Evolutionary conservation across 1,140 invertebrate species (phyloP), one percentile per base, ranked within the genome.

Genomic region (Dendrolimus punctatus): DNA sequence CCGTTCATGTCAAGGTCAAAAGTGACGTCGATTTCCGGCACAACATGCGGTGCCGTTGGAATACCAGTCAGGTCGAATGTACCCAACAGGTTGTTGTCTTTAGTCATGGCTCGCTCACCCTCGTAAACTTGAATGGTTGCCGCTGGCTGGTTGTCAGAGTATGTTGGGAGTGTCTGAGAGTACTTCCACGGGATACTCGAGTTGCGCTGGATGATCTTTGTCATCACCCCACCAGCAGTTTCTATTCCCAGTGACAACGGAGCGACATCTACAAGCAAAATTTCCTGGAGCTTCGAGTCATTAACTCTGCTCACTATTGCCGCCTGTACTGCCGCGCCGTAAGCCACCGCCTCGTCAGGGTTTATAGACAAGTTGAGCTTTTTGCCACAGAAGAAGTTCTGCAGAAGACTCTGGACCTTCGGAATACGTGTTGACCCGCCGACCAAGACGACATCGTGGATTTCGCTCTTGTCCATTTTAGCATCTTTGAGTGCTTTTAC

Each of bases 41-140:
- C 92, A 39, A 94, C 94, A 8, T 94, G 86, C 0, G 94, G 94
- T 8, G 94, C 94, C 6, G 95, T 93, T 6, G 94, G 93, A 49
- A 96, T 95, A 8, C 93, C 94, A 0, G 90, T 91, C 46, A 96
- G 76, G 65, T 94, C 91, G 74, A 95, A 95, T 43, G 90, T 93
- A 43, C 94, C 94, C 46, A 95, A 81, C 6, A 92, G 68, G 69
- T 95, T 93, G 82, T 94, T 94, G 64, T 94, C 92, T 68, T 92
- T 93, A 6, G 93, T 94, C 92, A 94, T 94, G 7, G 91, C 90
- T 8, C 92, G 80, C 68, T 93, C 92, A 41, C 92, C 92, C 76
- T 93, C 91, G 66, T 88, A 92, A 6, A 91, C 90, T 58, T 92
- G 89, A 51, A 93, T 90, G 7, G 88, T 89, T 6, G 94, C 92